phyloP scores from a whole-genome alignment of 1,140 invertebrate species.

The Dendrolimus punctatus region DNA sequence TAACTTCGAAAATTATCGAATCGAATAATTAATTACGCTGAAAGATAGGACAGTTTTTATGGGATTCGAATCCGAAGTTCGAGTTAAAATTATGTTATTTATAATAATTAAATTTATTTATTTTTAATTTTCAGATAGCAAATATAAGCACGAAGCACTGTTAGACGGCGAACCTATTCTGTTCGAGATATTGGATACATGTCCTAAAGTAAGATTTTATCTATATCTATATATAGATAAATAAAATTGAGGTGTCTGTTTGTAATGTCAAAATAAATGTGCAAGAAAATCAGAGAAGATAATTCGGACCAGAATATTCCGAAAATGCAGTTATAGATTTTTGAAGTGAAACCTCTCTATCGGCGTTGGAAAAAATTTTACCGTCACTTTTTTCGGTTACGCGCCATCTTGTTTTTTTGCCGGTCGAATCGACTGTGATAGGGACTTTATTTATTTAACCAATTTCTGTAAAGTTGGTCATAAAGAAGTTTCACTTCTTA shows the following conservation, averaged over 20 bases:
- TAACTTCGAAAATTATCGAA: conserved; percentile 1
- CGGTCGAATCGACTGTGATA: no score
- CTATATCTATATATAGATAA: not conserved
- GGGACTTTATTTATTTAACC: no score
- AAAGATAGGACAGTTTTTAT: not conserved
- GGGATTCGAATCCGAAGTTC: not conserved
- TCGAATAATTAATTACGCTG: not conserved
- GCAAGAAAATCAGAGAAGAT: no score
- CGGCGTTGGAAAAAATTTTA: no score
- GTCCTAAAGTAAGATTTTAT: conserved; percentile 81
- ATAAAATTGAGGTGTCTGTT: conserved; percentile 1
- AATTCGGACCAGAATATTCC: no score
- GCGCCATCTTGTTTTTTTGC: no score
- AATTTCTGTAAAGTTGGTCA: no score
- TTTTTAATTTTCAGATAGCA: conserved; percentile 79
- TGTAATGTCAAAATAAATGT: not conserved
- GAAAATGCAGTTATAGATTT: no score
- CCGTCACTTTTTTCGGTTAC: no score
- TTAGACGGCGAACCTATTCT: conserved; percentile 92
- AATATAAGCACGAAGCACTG: conserved; percentile 93
- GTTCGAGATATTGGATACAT: conserved; percentile 94
- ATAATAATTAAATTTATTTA: conserved; percentile 6
- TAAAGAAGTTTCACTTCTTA: no score
- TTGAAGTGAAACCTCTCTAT: no score
- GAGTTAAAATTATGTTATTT: not conserved